These are phyloP conservation scores for Xenops minutus DNA, from an alignment of 2,797 vertebrate genomes.

Conservation along the genomic window DNA sequence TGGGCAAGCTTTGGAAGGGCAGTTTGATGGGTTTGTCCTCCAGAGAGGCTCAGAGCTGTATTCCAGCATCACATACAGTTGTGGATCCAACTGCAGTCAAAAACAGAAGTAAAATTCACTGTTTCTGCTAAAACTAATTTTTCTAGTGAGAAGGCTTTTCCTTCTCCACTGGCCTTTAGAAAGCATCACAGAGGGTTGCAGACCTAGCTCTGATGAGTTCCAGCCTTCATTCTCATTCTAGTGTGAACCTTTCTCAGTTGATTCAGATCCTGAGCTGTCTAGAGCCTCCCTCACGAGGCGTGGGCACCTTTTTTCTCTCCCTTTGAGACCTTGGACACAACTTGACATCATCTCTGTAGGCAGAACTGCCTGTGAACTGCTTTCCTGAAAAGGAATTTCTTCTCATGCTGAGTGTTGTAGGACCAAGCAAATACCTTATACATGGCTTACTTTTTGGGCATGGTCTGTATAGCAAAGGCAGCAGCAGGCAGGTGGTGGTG, in stretches of 20 bases:
- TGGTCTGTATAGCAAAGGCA: neutral
- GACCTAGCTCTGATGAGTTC: neutral
- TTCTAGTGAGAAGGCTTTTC: neutral
- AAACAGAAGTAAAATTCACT: neutral
- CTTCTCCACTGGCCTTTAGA: neutral
- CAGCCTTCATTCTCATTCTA: neutral
- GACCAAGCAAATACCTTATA: neutral
- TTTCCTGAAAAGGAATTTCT: neutral
- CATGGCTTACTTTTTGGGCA: neutral
- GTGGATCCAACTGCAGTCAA: neutral
- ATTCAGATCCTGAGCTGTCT: neutral
- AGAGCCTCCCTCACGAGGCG: accelerated
- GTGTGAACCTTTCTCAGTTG: neutral
- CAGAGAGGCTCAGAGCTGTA: neutral
- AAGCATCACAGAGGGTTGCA: neutral
- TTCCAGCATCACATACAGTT: neutral
- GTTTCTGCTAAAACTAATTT: neutral
- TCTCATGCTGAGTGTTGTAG: neutral
- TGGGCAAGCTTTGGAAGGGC: neutral
- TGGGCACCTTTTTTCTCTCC: neutral
- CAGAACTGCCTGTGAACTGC: neutral
- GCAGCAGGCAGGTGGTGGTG: neutral
- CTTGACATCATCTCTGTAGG: neutral
- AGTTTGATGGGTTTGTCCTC: neutral
- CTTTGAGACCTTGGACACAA: neutral